phyloP scores from a whole-genome alignment of 2,888 invertebrate genomes.

The Agelastica alni region DNA sequence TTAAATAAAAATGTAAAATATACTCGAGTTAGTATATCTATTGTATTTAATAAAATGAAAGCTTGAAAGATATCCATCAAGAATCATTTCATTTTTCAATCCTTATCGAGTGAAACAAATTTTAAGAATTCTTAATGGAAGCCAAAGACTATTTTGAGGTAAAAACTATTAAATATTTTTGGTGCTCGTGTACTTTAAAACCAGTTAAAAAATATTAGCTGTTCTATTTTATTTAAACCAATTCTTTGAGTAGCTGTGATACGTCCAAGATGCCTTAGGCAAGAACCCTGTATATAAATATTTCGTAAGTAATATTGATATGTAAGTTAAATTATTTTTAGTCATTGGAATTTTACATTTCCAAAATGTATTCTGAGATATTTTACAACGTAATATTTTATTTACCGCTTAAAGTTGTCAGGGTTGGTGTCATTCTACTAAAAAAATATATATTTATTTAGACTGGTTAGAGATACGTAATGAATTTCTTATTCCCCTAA shows the following conservation, averaged over 20 bases:
- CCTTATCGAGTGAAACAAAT: no score
- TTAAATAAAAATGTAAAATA: no score
- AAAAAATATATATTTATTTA: conserved; percentile 2
- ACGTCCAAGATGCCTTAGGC: conserved; percentile 24
- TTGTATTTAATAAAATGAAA: no score
- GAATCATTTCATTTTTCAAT: no score
- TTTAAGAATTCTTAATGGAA: no score
- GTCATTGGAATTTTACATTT: conserved; percentile 37
- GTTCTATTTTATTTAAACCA: conserved; percentile 1
- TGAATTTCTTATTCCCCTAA: conserved; percentile 7
- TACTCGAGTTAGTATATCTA: no score
- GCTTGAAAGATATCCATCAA: no score
- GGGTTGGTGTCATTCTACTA: conserved; percentile 17
- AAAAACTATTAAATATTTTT: no score
- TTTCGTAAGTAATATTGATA: conserved; percentile 46
- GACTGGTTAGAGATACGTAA: not conserved
- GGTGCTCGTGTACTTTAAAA: no score
- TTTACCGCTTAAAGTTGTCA: conserved; percentile 6
- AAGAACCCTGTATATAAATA: conserved; percentile 33
- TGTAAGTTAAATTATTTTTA: conserved; percentile 47
- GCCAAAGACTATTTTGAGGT: no score
- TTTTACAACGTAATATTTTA: conserved; percentile 1
- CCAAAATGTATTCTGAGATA: conserved; percentile 8
- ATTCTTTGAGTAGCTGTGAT: conserved; percentile 23
- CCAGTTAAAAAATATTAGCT: no score